These are phyloP conservation scores for Parasteatoda tepidariorum DNA, from an alignment of 1,140 invertebrate species.

Conservation along the genomic window DNA sequence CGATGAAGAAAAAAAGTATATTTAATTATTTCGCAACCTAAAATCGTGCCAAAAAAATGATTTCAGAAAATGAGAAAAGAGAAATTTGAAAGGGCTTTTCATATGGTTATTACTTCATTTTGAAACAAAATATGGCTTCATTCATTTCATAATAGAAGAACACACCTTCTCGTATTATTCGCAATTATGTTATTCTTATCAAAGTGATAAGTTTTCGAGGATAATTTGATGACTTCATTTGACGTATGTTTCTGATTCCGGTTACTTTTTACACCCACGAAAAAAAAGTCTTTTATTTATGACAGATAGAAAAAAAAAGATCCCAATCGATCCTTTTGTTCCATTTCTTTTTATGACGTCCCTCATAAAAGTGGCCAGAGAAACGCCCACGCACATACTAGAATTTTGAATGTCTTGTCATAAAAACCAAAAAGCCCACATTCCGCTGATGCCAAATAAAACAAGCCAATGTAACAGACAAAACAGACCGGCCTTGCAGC, in stretches of 20 bases:
- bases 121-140: too few relatives aligned
- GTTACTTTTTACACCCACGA: neutral
- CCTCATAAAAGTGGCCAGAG: neutral
- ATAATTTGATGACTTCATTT: constrained; percentile 16
- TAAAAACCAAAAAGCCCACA: constrained; percentile 14
- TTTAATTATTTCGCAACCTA: too few relatives aligned
- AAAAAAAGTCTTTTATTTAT: neutral
- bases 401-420: constrained; percentile 8
- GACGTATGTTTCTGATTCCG: neutral
- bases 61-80: too few relatives aligned
- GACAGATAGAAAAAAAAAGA: neutral
- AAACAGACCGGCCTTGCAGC: neutral
- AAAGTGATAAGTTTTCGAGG: too few relatives aligned
- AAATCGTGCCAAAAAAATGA: too few relatives aligned
- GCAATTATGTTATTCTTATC: too few relatives aligned
- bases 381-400: neutral
- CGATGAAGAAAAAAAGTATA: too few relatives aligned
- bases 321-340: neutral
- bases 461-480: neutral
- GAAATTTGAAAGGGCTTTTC: too few relatives aligned
- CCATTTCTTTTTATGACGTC: neutral
- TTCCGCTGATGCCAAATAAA: neutral
- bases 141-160: too few relatives aligned
- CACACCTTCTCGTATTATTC: too few relatives aligned
- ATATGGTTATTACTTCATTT: too few relatives aligned